A percentile compares a stretch with the other conserved stretches of the same genome.
These are phyloP conservation scores for Macrostomum lignano DNA, from an alignment of 1,140 invertebrate species.

Conservation along the genomic window DNA sequence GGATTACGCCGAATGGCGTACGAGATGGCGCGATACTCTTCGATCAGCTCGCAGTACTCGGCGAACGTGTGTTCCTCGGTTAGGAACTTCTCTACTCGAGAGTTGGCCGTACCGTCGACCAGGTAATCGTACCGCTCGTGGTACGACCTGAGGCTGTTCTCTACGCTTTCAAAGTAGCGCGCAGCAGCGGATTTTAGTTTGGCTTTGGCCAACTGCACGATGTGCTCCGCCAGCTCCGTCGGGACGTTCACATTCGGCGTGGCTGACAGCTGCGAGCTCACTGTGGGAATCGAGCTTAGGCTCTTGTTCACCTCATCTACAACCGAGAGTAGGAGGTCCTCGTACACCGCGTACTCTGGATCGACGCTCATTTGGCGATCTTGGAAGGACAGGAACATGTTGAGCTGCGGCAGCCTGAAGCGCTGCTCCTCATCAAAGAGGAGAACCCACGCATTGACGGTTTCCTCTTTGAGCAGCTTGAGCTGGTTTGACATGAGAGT, in stretches of 20 bases:
- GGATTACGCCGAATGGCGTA: slow-evolving; percentile 20
- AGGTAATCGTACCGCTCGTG: slow-evolving; percentile 24
- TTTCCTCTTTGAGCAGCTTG: slow-evolving; percentile 14
- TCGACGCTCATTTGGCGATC: slow-evolving; percentile 24
- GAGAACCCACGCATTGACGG: slow-evolving; percentile 16
- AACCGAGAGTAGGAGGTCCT: slow-evolving; percentile 19
- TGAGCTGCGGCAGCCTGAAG: slow-evolving; percentile 16
- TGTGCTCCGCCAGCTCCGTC: slow-evolving; percentile 16
- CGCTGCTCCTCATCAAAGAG: slow-evolving; percentile 21
- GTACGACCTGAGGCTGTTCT: slow-evolving; percentile 1
- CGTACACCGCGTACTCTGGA: slow-evolving; percentile 17
- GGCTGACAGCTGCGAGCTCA: too few relatives aligned
- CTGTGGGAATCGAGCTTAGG: too few relatives aligned
- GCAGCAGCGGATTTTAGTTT: slow-evolving; percentile 20
- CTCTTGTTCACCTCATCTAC: too few relatives aligned
- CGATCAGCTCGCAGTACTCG: slow-evolving; percentile 24
- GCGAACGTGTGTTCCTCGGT: slow-evolving; percentile 22
- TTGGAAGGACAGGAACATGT: slow-evolving; percentile 25
- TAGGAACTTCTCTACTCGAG: slow-evolving; percentile 20
- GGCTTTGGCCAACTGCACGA: slow-evolving; percentile 16
- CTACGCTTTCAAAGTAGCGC: background rate
- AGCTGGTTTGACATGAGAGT: slow-evolving; percentile 26
- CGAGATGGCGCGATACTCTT: slow-evolving; percentile 17
- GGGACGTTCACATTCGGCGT: too few relatives aligned
- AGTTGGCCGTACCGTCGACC: slow-evolving; percentile 20